These are phyloP conservation scores for Eunapius fragilis DNA, from an alignment of 37 sponge, comb jelly and placozoan species.

Conservation along the genomic window DNA sequence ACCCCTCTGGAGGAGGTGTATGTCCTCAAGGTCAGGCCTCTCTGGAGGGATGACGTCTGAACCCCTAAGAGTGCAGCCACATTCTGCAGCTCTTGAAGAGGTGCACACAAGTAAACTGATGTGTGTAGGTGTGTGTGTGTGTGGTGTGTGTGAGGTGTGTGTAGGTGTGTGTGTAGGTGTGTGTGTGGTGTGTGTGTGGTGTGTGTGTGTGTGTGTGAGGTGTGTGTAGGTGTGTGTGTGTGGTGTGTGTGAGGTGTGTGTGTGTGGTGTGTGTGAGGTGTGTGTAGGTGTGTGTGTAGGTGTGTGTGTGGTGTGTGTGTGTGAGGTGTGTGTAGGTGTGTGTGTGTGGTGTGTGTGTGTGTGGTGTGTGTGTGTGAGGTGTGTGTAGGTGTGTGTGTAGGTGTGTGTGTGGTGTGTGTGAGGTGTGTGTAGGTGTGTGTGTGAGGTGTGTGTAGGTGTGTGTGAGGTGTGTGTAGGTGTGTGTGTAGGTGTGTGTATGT, in stretches of 20 bases:
- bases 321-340: background rate
- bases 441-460: too few species aligned
- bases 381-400: background rate
- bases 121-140: too few species aligned
- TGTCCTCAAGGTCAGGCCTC: conserved; percentile 74
- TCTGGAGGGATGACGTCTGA: conserved; percentile 34
- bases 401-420: background rate
- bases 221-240: background rate
- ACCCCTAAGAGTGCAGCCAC: conserved; percentile 69
- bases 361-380: too few species aligned
- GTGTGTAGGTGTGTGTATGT: background rate
- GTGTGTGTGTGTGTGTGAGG: too few species aligned
- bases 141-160: background rate
- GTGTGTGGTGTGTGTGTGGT: background rate
- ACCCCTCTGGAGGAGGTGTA: conserved; percentile 61
- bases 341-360: background rate
- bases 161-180: background rate
- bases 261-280: too few species aligned
- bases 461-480: background rate
- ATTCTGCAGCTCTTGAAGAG: conserved; percentile 46
- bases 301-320: background rate
- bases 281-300: background rate
- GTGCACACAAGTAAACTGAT: background rate
- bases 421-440: background rate
- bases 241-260: background rate